phyloP scores from a whole-genome alignment of 2,888 invertebrate genomes.

The Sinohyriopsis cumingii region DNA sequence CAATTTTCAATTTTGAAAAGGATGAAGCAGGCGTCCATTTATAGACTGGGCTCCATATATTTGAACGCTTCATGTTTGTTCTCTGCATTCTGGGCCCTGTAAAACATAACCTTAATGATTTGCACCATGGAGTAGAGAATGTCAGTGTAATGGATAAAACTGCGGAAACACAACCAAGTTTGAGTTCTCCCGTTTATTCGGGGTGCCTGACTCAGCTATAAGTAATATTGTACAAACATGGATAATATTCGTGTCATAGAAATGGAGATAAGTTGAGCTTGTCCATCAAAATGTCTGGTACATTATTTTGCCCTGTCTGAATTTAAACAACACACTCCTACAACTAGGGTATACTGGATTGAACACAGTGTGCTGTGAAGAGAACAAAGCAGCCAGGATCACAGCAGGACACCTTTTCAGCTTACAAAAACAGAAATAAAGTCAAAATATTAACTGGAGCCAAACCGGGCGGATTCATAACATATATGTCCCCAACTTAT shows the following conservation, averaged over 20 bases:
- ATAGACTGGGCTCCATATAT: conserved; percentile 26
- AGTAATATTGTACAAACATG: conserved; percentile 3
- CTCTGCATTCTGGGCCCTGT: conserved; percentile 27
- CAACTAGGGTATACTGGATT: conserved; percentile 44
- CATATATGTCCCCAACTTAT: too few species aligned
- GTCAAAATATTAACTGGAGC: too few species aligned
- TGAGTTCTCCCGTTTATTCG: conserved; percentile 15
- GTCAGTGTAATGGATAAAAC: conserved; percentile 15
- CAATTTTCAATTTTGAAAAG: conserved; percentile 16
- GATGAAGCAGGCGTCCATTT: conserved; percentile 22
- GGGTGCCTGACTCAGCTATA: conserved; percentile 7
- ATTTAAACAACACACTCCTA: conserved; percentile 38
- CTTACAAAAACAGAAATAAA: conserved; percentile 30
- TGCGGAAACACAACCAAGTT: conserved; percentile 21
- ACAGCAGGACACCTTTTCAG: conserved; percentile 45
- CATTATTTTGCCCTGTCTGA: conserved; percentile 17
- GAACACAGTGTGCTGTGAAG: conserved; percentile 46
- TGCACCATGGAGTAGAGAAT: conserved; percentile 4
- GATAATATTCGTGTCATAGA: conserved; percentile 13
- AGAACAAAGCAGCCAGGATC: conserved; percentile 32
- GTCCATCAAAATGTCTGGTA: conserved; percentile 13
- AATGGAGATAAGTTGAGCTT: conserved; percentile 32
- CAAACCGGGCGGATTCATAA: too few species aligned
- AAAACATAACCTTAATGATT: conserved; percentile 17
- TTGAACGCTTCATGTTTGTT: conserved; percentile 21